phyloP scores from a whole-genome alignment of 2,888 invertebrate species.

The Baronia brevicornis region DNA sequence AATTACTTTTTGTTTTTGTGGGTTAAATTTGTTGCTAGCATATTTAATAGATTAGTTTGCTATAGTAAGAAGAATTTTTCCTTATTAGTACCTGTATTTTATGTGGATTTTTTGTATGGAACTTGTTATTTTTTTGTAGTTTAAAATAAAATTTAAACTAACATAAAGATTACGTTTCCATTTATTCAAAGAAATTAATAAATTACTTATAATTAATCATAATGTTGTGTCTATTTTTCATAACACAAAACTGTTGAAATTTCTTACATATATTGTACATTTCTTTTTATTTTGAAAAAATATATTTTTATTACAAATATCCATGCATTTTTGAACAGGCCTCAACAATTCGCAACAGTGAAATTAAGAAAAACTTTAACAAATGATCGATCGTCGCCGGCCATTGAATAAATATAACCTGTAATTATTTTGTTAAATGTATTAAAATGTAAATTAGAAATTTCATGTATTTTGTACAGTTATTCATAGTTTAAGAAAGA shows the following conservation, averaged over 20 bases:
- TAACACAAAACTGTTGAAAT: conserved; percentile 3
- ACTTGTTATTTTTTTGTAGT: conserved; percentile 7
- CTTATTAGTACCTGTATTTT: conserved; percentile 16
- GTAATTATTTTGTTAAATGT: conserved; percentile 66
- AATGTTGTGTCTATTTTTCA: too few relatives aligned
- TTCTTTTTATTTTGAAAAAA: too few relatives aligned
- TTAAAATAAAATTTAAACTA: neutral
- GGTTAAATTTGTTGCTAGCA: conserved; percentile 1
- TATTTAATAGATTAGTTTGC: neutral
- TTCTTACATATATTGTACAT: neutral
- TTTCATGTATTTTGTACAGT: conserved; percentile 74
- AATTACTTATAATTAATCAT: too few relatives aligned
- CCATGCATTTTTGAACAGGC: conserved; percentile 73
- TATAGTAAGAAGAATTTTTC: neutral
- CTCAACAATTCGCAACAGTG: conserved; percentile 91
- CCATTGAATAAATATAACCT: conserved; percentile 74
- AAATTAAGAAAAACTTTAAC: conserved; percentile 91
- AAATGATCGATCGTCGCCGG: conserved; percentile 89
- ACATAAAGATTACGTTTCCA: conserved; percentile 8
- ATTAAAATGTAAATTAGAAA: conserved; percentile 70
- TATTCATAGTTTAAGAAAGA: conserved; percentile 75
- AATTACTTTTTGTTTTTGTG: conserved; percentile 9
- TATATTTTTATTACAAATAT: conserved; percentile 14
- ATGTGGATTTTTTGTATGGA: conserved; percentile 6
- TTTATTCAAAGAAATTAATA: too few relatives aligned